phyloP scores from a whole-genome alignment of 1,140 invertebrate genomes.

The Neelides sp. region DNA sequence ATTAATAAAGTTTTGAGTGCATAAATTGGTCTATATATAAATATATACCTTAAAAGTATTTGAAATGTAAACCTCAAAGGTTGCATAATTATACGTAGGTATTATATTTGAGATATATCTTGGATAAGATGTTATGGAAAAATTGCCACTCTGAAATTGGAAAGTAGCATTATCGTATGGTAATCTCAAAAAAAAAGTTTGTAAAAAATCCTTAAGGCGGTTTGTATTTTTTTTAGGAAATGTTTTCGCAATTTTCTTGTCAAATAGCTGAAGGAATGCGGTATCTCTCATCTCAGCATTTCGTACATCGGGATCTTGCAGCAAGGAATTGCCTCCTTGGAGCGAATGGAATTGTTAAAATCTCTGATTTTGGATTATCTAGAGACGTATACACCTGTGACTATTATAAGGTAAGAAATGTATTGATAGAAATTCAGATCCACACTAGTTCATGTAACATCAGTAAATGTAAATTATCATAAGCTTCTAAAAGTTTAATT shows the following conservation, averaged over 20 bases:
- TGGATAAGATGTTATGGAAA: too few relatives aligned
- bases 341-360: conserved; percentile 61
- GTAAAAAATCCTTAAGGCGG: too few relatives aligned
- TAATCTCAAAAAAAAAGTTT: too few relatives aligned
- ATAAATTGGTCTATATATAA: too few relatives aligned
- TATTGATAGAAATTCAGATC: not conserved
- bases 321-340: conserved; percentile 83
- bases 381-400: conserved; percentile 80
- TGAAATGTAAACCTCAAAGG: too few relatives aligned
- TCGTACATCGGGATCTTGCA: conserved; percentile 82
- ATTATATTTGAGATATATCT: too few relatives aligned
- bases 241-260: conserved; percentile 51
- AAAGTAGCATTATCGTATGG: too few relatives aligned
- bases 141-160: too few relatives aligned
- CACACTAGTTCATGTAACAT: too few relatives aligned
- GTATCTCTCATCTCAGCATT: conserved; percentile 71
- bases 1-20: too few relatives aligned
- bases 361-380: conserved; percentile 84
- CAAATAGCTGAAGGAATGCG: conserved; percentile 77
- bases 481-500: not conserved
- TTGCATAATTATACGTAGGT: too few relatives aligned
- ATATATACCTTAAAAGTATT: too few relatives aligned
- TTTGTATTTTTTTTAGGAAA: conserved; percentile 31
- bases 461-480: not conserved
- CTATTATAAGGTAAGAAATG: conserved; percentile 65